phyloP scores from a whole-genome alignment of 2,113 vertebrate species.

The Ctenomys sociabilis region DNA sequence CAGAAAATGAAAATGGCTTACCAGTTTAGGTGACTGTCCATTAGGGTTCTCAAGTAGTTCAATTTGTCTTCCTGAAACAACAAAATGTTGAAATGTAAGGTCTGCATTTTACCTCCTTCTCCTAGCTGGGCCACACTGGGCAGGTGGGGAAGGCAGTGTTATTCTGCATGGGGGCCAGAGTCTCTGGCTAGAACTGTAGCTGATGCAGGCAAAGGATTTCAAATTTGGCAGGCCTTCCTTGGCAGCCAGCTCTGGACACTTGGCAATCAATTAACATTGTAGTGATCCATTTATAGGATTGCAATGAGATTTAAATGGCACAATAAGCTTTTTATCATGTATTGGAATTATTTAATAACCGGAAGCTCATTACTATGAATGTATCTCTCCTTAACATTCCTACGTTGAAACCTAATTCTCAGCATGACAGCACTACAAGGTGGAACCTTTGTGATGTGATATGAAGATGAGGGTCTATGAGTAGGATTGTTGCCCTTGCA shows the following conservation, averaged over 20 bases:
- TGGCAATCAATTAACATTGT: not conserved
- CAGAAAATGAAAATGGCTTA: constrained; percentile 55
- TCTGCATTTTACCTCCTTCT: not conserved
- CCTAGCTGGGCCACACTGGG: fast-evolving
- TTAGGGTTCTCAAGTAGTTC: constrained; percentile 67
- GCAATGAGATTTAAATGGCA: constrained; percentile 2
- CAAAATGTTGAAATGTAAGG: constrained; percentile 58
- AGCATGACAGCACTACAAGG: not conserved
- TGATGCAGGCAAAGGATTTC: not conserved
- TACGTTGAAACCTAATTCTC: not conserved
- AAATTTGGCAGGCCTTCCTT: not conserved
- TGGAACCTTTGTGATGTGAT: not conserved
- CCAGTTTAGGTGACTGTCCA: constrained; percentile 76
- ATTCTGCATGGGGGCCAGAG: not conserved
- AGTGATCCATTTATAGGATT: constrained; percentile 3
- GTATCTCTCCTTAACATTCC: not conserved
- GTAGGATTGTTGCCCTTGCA: not conserved
- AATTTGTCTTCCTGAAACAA: constrained; percentile 79
- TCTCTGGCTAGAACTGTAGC: not conserved
- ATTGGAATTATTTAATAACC: not conserved
- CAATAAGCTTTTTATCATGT: not conserved
- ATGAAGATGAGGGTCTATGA: not conserved
- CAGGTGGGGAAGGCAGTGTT: not conserved
- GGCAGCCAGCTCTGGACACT: not conserved
- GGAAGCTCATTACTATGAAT: not conserved